These are phyloP conservation scores for Synergus gifuensis DNA, from an alignment of 2,888 invertebrate species.

Conservation along the genomic window DNA sequence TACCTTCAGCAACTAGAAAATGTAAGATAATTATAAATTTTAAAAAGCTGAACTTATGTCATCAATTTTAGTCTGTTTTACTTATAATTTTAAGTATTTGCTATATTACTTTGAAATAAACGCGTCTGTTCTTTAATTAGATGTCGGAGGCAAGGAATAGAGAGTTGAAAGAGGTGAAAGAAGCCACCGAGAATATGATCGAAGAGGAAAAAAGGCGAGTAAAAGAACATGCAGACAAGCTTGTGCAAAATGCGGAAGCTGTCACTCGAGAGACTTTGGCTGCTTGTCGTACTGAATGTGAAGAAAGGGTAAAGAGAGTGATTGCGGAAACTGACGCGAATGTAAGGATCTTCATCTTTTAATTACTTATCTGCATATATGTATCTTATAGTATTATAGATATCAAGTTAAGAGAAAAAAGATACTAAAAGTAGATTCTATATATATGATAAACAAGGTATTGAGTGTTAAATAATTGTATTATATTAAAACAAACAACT, in stretches of 20 bases:
- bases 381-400: too few relatives aligned
- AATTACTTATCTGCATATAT: slow-evolving; percentile 18
- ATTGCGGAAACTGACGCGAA: slow-evolving; percentile 71
- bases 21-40: slow-evolving; percentile 49
- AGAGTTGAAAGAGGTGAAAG: slow-evolving; percentile 64
- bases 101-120: neutral
- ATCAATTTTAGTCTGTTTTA: neutral
- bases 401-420: too few relatives aligned
- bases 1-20: slow-evolving; percentile 65
- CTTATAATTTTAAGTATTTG: neutral
- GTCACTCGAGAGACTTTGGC: slow-evolving; percentile 68
- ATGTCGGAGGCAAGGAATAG: slow-evolving; percentile 62
- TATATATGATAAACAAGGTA: neutral
- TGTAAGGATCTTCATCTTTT: slow-evolving; percentile 56
- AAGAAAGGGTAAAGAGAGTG: slow-evolving; percentile 68
- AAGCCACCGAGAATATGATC: slow-evolving; percentile 60
- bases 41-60: too few relatives aligned
- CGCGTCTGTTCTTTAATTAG: slow-evolving; percentile 50
- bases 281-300: slow-evolving; percentile 69
- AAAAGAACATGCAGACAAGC: slow-evolving; percentile 65
- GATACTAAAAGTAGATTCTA: slow-evolving; percentile 17
- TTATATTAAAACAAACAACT: neutral
- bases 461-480: neutral
- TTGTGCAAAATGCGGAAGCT: slow-evolving; percentile 68
- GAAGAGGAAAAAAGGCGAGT: slow-evolving; percentile 68